phyloP scores from a whole-genome alignment of 2,888 invertebrate species.

The Cryptocephalus moraei region DNA sequence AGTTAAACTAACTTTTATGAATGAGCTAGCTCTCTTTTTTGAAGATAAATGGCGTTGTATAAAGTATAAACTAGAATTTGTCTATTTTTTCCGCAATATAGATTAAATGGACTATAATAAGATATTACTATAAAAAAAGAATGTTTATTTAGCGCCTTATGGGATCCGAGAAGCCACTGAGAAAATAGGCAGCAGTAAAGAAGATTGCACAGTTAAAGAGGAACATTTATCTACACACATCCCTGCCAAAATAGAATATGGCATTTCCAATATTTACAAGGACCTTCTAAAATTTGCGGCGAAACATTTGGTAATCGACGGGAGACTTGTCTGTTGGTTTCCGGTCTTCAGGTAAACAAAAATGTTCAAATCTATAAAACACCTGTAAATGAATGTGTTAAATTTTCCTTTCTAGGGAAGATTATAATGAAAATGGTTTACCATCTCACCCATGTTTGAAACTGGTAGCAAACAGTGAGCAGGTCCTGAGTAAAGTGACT shows the following conservation, averaged over 20 bases:
- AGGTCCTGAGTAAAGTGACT: conserved; percentile 69
- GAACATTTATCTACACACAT: conserved; percentile 60
- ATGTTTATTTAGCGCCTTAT: conserved; percentile 71
- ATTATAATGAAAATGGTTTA: conserved; percentile 60
- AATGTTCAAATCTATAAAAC: background rate
- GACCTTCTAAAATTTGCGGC: conserved; percentile 83
- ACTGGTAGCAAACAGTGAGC: conserved; percentile 80
- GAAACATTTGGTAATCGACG: conserved; percentile 59
- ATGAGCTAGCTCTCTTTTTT: no score
- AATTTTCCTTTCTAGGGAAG: conserved; percentile 45
- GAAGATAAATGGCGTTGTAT: background rate
- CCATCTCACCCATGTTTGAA: conserved; percentile 72
- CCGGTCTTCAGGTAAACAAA: conserved; percentile 67
- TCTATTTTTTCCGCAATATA: no score
- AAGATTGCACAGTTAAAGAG: conserved; percentile 52
- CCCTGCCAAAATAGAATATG: conserved; percentile 79
- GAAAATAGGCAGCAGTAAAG: conserved; percentile 60
- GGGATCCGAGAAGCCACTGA: conserved; percentile 92
- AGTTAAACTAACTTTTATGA: conserved; percentile 28
- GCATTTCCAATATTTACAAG: conserved; percentile 66
- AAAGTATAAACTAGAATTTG: conserved; percentile 2
- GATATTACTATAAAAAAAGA: background rate
- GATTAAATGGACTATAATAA: background rate
- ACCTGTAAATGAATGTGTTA: background rate
- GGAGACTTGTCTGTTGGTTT: conserved; percentile 90